Conservation (phyloP, 2,888 invertebrate genomes). For the Scaptomyza parva region DNA sequence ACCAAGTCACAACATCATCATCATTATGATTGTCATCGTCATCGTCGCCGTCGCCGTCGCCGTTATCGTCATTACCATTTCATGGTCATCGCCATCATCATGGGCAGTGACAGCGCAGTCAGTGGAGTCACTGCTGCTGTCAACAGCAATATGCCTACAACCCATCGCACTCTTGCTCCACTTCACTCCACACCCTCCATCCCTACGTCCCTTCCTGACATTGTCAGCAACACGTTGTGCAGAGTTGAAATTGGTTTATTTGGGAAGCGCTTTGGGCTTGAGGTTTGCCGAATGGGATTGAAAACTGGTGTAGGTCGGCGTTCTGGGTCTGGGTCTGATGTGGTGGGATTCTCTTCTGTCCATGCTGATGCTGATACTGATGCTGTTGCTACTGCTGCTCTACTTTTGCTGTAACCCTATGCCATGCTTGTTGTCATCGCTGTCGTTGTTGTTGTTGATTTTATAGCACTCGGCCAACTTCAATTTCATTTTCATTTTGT, state of each 20-base stretch:
- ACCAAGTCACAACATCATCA: constrained; percentile 26
- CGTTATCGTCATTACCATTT: constrained; percentile 36
- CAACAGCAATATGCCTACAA: constrained; percentile 28
- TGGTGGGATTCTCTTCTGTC: background rate
- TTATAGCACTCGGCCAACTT: constrained; percentile 53
- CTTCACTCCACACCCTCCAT: background rate
- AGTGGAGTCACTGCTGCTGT: constrained; percentile 36
- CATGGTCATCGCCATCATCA: constrained; percentile 44
- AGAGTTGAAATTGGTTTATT: constrained; percentile 12
- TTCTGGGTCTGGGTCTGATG: too few species aligned
- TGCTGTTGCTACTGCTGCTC: too few species aligned
- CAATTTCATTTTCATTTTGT: constrained; percentile 57
- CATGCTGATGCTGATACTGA: too few species aligned
- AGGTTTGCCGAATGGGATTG: constrained; percentile 11
- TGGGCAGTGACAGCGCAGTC: constrained; percentile 37
- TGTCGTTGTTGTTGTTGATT: constrained; percentile 45
- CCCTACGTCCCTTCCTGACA: constrained; percentile 1
- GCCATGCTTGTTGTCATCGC: constrained; percentile 12
- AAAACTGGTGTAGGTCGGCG: too few species aligned
- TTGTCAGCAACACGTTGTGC: constrained; percentile 60
- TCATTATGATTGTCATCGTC: constrained; percentile 26
- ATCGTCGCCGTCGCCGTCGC: too few species aligned
- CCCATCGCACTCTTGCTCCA: accelerated
- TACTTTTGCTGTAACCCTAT: constrained; percentile 31
- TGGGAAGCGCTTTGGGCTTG: background rate